Evolutionary conservation across 2,797 vertebrate species (phyloP), one percentile per base, ranked within the genome.

Genomic region (Limosa lapponica): DNA sequence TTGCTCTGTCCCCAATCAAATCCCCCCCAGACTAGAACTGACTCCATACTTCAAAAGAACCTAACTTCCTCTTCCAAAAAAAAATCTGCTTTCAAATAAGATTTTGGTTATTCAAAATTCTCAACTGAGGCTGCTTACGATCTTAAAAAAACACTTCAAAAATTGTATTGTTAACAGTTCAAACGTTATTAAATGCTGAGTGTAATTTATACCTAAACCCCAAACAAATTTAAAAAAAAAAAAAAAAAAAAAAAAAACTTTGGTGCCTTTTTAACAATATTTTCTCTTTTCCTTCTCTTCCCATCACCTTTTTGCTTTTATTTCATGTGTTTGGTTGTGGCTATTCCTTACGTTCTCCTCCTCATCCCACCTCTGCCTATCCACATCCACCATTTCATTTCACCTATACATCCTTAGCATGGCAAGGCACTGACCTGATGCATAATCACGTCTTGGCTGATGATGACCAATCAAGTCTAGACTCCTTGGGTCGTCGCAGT

Each of bases 371-470:
- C 98, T 98, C 97, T 97, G 98, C 98, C 98, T 98, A 97, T 98
- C 97, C 96, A 97, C 97, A 96, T 97, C 98, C 96, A 96, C 97
- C 97, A 97, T 98, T 98, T 97, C 97, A 97, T 98, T 97, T 97
- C 97, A 96, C 96, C 98, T 94, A 7, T 97, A 98, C 97, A 97
- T 98, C 92, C 98, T 98, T 99, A 99, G 99, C 99, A 98, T 99
- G 99, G 99, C 99, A 99, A 98, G 99, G 99, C 98, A 99, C 99
- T 95, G 99, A 99, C 98, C 99, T 99, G 99, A 99, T 99, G 99
- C 99, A 99, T 99, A 99, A 99, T 99, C 99, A 99, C 96, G 99
- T 99, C 98, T 98, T 99, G 98, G 99, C 99, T 91, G 99, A 99
- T 96, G 98, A 98, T 98, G 99, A 99, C 98, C 99, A 99, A 98